Percentiles rank a stretch among this genome's conserved stretches.
Evolutionary conservation across 2,113 vertebrate genomes (phyloP).

Genomic region (Suncus etruscus): DNA sequence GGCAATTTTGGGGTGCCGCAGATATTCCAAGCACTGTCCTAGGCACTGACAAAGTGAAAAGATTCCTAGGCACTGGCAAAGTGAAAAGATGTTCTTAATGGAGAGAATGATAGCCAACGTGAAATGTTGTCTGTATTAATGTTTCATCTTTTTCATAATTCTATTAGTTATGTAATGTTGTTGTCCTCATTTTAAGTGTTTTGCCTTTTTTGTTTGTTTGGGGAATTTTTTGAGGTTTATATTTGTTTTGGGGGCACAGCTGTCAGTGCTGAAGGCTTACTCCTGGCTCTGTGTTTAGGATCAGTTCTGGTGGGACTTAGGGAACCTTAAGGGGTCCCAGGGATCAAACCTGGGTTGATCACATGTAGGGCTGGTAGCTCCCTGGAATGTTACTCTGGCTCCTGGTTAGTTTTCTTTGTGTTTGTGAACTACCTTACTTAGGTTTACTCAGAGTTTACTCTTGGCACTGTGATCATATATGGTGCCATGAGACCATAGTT

Average conservation of each 20-base stretch:
- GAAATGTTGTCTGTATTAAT: slow-evolving; percentile 48
- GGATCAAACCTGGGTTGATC: not conserved
- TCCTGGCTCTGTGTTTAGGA: not conserved
- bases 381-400: too few species aligned
- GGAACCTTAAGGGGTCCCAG: not conserved
- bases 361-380: not conserved
- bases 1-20: not conserved
- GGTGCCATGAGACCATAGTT: too few species aligned
- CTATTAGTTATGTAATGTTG: not conserved
- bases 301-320: not conserved
- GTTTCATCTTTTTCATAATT: slow-evolving; percentile 1
- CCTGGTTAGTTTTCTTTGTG: too few species aligned
- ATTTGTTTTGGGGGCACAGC: not conserved
- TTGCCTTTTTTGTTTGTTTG: not conserved
- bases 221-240: too few species aligned
- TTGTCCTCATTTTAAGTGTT: slow-evolving; percentile 18
- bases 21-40: slow-evolving; percentile 8
- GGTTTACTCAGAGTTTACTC: too few species aligned
- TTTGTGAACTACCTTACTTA: too few species aligned
- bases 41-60: not conserved
- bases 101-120: not conserved
- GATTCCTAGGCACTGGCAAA: not conserved
- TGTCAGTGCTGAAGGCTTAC: not conserved
- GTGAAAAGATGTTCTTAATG: not conserved
- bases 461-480: too few species aligned